Conservation (phyloP, 2,113 vertebrate genomes). For the Lepus timidus region DNA sequence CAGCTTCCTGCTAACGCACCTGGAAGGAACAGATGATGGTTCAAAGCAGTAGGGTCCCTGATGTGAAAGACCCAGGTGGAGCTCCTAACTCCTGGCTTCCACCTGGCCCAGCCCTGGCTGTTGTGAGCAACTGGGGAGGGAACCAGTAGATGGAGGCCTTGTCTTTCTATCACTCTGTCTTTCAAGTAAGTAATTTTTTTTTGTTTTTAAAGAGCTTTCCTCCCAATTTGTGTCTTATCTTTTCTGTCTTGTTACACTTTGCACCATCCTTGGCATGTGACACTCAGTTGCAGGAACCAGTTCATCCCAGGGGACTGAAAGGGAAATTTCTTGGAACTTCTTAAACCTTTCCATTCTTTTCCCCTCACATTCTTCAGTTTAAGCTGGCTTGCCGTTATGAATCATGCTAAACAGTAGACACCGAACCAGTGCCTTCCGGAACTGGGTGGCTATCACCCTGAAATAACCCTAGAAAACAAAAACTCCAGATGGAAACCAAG, state of each 20-base stretch:
- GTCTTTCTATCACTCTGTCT: too few relatives aligned
- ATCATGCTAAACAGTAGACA: conserved; percentile 5
- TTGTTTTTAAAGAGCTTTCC: not conserved
- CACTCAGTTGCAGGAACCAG: not conserved
- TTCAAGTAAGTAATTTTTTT: too few relatives aligned
- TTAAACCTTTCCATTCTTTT: conserved; percentile 16
- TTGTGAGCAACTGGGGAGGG: too few relatives aligned
- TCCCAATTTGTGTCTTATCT: not conserved
- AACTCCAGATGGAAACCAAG: not conserved
- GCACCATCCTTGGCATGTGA: not conserved
- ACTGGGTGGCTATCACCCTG: not conserved
- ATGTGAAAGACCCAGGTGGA: too few relatives aligned
- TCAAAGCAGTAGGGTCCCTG: too few relatives aligned
- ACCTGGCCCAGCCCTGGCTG: too few relatives aligned
- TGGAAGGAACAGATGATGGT: too few relatives aligned
- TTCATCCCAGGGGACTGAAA: not conserved
- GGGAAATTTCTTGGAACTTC: not conserved
- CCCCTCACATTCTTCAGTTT: conserved; percentile 30
- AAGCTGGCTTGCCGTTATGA: conserved; percentile 11
- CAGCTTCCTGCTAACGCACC: too few relatives aligned
- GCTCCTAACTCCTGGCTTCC: too few relatives aligned
- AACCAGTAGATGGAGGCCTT: too few relatives aligned
- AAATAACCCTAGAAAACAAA: not conserved
- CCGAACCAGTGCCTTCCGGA: conserved; percentile 26
- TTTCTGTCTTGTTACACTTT: not conserved